A percentile compares a stretch with the other conserved stretches of the same genome.
Conservation (phyloP, 2,888 invertebrate species). For the Noctua fimbriata region DNA sequence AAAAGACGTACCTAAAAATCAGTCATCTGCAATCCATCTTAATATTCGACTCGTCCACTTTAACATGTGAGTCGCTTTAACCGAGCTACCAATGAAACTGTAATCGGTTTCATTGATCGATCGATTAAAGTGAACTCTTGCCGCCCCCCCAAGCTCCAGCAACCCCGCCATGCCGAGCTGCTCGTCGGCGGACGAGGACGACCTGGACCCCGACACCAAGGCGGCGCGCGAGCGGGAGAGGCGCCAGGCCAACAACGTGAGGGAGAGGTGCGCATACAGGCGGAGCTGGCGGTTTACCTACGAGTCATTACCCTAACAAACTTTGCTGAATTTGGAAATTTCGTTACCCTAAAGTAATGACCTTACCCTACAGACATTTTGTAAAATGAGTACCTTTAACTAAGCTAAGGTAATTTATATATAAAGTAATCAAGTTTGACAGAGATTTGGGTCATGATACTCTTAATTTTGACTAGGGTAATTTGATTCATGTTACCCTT, state of each 20-base stretch:
- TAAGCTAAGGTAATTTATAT: neutral
- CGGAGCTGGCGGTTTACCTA: slow-evolving; percentile 5
- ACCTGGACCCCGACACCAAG: slow-evolving; percentile 95
- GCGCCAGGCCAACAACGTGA: slow-evolving; percentile 98
- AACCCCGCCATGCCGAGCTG: slow-evolving; percentile 87
- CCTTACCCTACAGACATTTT: neutral
- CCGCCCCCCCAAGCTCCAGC: slow-evolving; percentile 44
- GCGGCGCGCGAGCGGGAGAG: slow-evolving; percentile 98
- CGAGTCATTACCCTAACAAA: neutral
- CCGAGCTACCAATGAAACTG: neutral
- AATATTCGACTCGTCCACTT: neutral
- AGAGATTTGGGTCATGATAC: neutral
- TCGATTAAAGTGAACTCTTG: neutral
- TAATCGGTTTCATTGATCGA: neutral
- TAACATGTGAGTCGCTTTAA: slow-evolving; percentile 8
- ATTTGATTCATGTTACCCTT: neutral
- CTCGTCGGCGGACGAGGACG: slow-evolving; percentile 96
- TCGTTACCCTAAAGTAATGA: neutral
- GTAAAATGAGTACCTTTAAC: neutral
- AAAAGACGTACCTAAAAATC: neutral
- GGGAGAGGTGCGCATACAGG: slow-evolving; percentile 94
- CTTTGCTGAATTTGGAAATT: neutral
- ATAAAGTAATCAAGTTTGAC: neutral
- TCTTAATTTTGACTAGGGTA: neutral
- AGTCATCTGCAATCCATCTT: neutral